phyloP scores from a whole-genome alignment of 2,797 vertebrate genomes.

The Oreochromis grahami region DNA sequence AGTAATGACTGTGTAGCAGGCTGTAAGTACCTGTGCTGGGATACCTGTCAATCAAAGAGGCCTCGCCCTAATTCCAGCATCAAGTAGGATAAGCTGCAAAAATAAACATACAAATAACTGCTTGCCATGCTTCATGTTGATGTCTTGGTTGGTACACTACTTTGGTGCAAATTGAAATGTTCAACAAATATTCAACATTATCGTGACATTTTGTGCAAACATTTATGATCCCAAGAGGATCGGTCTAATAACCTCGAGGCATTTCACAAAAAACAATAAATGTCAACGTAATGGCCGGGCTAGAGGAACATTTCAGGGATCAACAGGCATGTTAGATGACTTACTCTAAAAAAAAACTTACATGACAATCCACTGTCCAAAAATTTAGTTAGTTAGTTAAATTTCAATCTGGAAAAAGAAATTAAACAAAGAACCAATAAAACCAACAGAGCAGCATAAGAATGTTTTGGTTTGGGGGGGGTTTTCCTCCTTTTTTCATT shows the following conservation, averaged over 20 bases:
- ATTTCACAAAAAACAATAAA: neutral
- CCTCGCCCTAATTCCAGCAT: neutral
- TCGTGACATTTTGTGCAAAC: neutral
- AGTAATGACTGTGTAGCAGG: neutral
- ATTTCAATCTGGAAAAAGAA: neutral
- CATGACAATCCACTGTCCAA: neutral
- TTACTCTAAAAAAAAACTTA: neutral
- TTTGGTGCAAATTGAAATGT: neutral
- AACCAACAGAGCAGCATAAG: neutral
- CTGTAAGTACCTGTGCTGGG: neutral
- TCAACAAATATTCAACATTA: neutral
- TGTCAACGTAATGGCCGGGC: accelerated
- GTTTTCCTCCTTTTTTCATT: neutral
- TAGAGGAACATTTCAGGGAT: neutral
- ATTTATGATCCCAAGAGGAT: neutral
- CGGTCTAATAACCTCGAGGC: neutral
- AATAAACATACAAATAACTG: neutral
- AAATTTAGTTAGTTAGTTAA: neutral
- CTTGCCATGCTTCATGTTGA: neutral
- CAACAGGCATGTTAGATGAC: neutral
- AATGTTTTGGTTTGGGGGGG: neutral
- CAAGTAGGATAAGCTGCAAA: neutral
- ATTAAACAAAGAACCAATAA: neutral
- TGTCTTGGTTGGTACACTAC: neutral
- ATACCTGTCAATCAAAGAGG: neutral